Evolutionary conservation across 1,140 invertebrate genomes (phyloP).

Genomic region (Stratiolaelaps scimitus): DNA sequence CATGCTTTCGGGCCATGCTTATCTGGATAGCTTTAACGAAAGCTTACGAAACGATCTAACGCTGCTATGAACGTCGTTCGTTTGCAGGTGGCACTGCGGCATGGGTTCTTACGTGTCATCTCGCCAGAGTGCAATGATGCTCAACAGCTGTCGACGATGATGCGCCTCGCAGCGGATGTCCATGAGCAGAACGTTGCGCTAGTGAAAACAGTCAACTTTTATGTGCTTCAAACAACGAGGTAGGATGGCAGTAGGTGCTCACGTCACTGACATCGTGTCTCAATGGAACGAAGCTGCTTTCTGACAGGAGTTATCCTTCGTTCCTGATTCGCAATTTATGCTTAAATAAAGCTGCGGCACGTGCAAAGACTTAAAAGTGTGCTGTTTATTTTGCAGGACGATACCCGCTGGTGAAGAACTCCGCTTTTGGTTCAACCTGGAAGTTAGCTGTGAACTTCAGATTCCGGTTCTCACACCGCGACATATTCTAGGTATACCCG

Average conservation of each 20-base stretch:
- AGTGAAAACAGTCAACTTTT: constrained; percentile 17
- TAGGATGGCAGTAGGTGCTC: too few relatives aligned
- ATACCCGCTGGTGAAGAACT: constrained; percentile 51
- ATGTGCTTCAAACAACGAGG: constrained; percentile 20
- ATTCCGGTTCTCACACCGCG: constrained; percentile 61
- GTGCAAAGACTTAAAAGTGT: too few relatives aligned
- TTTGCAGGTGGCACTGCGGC: too few relatives aligned
- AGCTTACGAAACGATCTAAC: too few relatives aligned
- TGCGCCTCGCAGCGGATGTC: constrained; percentile 15
- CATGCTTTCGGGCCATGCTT: too few relatives aligned
- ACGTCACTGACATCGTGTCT: not conserved
- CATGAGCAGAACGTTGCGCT: constrained; percentile 23
- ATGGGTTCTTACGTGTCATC: too few relatives aligned
- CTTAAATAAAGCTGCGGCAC: too few relatives aligned
- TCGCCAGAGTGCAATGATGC: not conserved
- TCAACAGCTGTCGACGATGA: constrained; percentile 1
- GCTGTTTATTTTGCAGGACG: constrained; percentile 35
- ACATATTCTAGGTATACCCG: constrained; percentile 59
- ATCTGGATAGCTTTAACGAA: too few relatives aligned
- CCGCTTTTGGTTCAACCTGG: constrained; percentile 66
- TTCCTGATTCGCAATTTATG: too few relatives aligned
- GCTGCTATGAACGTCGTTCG: too few relatives aligned
- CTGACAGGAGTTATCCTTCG: too few relatives aligned
- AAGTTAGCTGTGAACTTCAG: constrained; percentile 53
- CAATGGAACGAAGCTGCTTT: not conserved